Base-by-base conservation (phyloP, 2,113 vertebrate genomes). In the Amblyornis subalaris region DNA sequence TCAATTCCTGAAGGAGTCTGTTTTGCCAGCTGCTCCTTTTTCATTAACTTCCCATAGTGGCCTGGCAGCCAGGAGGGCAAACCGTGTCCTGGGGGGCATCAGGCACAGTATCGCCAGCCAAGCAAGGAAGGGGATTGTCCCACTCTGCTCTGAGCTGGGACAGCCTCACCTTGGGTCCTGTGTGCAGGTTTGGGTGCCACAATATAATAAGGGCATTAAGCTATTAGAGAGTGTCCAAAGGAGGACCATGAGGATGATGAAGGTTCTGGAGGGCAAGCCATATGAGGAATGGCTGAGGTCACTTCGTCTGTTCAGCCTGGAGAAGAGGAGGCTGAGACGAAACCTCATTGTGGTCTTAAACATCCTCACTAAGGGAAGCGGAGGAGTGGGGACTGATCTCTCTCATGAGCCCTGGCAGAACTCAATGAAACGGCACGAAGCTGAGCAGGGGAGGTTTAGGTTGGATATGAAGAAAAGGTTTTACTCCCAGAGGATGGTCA, bases 21-120 rank as follows among this genome's bases (percentile, higher is more conserved):
- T 65, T 36, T 78, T 79, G 16, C 24, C 25, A 85, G 23, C 35
- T 76, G 14, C 18, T 53, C 47, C 31, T 60, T 76, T 83, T 55
- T 36, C 21, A 23, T 44, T 67, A 51, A 28, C 5, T 2, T 64
- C 18, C 29, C 18, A 42, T 25, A 26, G 8, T 42, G 35, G 7
- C 42, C 25, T 35, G 25, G 50, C 31, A 33, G 18, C 35, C 66
- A 57, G 25, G 12, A 72, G 50, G 9, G 35, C 31, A 31, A 36
- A 0, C 0, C 3, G 0, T 35, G 14, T 31, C 29, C 65, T 71
- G 48, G 31, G 13, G 1, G 0, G 4, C 40, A 35, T 35, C 40
- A 62, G 29, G 57, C 48, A 17, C 29, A 55, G 48, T 31, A 42
- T 31, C 16, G 1, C 25, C 74, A 79, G 50, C 31, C 0, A 0